Evolutionary conservation across 2,888 invertebrate species (phyloP).

Genomic region (Callyntrura guangdongensis): DNA sequence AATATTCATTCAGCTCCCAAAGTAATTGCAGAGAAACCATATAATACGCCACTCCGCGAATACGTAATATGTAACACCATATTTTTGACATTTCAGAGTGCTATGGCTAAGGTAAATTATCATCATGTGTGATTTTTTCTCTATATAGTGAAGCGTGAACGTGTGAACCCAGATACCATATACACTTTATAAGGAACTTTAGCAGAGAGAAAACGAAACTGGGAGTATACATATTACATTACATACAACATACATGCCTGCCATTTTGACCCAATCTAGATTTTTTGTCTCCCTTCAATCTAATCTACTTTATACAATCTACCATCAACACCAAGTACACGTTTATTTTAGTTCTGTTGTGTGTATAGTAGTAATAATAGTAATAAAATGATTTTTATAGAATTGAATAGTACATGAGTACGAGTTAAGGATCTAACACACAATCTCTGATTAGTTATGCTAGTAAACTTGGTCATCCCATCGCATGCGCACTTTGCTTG

Average conservation of each 20-base stretch:
- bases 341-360: background rate
- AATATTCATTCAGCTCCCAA: too few species aligned
- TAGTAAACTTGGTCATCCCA: slow-evolving; percentile 68
- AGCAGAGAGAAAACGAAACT: slow-evolving; percentile 44
- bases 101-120: background rate
- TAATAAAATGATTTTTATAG: slow-evolving; percentile 10
- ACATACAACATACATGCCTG: too few species aligned
- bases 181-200: background rate
- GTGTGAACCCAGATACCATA: background rate
- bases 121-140: background rate
- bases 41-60: too few species aligned
- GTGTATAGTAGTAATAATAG: background rate
- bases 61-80: background rate
- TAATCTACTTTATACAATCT: slow-evolving; percentile 65
- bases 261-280: slow-evolving; percentile 71
- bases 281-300: slow-evolving; percentile 67
- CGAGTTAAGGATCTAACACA: slow-evolving; percentile 63
- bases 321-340: background rate
- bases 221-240: too few species aligned
- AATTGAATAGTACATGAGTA: slow-evolving; percentile 32
- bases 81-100: background rate
- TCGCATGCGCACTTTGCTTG: slow-evolving; percentile 5
- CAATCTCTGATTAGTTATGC: slow-evolving; percentile 71
- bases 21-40: too few species aligned
- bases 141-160: slow-evolving; percentile 8